phyloP scores from a whole-genome alignment of 1,140 invertebrate species.

The Drosophila ananassae region DNA sequence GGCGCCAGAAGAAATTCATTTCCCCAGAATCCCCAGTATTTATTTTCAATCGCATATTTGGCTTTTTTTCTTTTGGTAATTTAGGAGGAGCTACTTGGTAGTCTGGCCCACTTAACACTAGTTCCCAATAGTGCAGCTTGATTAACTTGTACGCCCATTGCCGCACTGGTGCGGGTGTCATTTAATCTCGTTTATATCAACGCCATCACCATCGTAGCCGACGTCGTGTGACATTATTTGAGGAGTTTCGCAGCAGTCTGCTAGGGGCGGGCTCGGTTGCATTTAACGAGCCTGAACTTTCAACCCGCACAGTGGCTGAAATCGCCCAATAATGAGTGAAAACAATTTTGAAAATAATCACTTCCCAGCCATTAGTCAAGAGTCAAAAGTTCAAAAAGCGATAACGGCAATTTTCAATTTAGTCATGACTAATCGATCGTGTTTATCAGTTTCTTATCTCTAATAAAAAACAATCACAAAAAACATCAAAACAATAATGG shows the following conservation, averaged over 20 bases:
- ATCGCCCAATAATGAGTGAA: background rate
- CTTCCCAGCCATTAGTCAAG: background rate
- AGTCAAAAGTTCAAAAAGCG: background rate
- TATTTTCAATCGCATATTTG: background rate
- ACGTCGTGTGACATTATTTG: slow-evolving; percentile 8
- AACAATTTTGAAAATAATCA: too few species aligned
- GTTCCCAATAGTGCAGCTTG: background rate
- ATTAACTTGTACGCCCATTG: background rate
- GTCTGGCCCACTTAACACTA: background rate
- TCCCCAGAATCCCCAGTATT: background rate
- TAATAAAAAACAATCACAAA: background rate
- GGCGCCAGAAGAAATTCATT: background rate
- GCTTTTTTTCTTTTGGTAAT: too few species aligned
- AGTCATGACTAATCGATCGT: slow-evolving; percentile 1
- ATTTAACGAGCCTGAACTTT: slow-evolving; percentile 47
- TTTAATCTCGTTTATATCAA: slow-evolving; percentile 9
- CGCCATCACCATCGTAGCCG: background rate
- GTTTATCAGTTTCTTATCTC: slow-evolving; percentile 3
- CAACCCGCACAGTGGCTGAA: slow-evolving; percentile 19
- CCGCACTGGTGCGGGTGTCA: slow-evolving; percentile 1
- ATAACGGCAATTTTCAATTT: background rate
- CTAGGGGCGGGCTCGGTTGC: slow-evolving; percentile 9
- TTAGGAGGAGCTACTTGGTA: too few species aligned
- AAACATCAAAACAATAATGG: background rate
- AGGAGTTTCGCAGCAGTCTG: slow-evolving; percentile 8